phyloP scores from a whole-genome alignment of 2,888 invertebrate genomes.

The Acutogordius australiensis region DNA sequence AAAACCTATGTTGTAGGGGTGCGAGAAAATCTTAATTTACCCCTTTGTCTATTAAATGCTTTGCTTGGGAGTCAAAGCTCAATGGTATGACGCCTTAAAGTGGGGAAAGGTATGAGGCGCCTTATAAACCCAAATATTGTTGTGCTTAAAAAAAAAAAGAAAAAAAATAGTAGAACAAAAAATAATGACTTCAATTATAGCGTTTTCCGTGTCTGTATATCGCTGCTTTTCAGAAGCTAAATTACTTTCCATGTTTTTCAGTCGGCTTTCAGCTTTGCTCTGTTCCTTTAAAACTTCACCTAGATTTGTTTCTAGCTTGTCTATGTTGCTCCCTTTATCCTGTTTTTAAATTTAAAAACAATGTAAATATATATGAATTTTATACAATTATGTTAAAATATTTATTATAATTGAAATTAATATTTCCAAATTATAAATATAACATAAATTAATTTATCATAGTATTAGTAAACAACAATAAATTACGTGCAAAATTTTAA shows the following conservation, averaged over 20 bases:
- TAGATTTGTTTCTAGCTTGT: slow-evolving; percentile 34
- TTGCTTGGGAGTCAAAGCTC: too few relatives aligned
- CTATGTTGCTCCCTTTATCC: slow-evolving; percentile 37
- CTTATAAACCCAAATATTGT: too few relatives aligned
- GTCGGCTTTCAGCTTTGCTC: slow-evolving; percentile 34
- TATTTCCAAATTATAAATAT: too few relatives aligned
- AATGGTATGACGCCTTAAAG: too few relatives aligned
- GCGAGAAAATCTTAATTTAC: neutral
- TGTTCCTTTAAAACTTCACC: slow-evolving; percentile 37
- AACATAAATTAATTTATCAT: too few relatives aligned
- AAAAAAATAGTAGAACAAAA: neutral
- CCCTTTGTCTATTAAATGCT: too few relatives aligned
- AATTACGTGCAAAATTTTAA: slow-evolving; percentile 13
- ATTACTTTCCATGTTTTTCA: slow-evolving; percentile 36
- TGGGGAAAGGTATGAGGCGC: too few relatives aligned
- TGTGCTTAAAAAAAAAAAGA: too few relatives aligned
- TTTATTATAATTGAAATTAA: too few relatives aligned
- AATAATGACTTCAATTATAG: slow-evolving; percentile 14
- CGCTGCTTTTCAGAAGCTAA: slow-evolving; percentile 26
- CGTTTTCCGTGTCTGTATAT: slow-evolving; percentile 13
- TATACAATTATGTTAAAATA: too few relatives aligned
- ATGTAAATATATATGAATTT: too few relatives aligned
- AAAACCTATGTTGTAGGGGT: too few relatives aligned
- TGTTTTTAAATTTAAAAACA: slow-evolving; percentile 20
- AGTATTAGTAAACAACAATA: slow-evolving; percentile 16